A percentile compares a stretch with the other conserved stretches of the same genome.
Conservation (phyloP, 2,797 vertebrate species). For the Liparis tanakae region DNA sequence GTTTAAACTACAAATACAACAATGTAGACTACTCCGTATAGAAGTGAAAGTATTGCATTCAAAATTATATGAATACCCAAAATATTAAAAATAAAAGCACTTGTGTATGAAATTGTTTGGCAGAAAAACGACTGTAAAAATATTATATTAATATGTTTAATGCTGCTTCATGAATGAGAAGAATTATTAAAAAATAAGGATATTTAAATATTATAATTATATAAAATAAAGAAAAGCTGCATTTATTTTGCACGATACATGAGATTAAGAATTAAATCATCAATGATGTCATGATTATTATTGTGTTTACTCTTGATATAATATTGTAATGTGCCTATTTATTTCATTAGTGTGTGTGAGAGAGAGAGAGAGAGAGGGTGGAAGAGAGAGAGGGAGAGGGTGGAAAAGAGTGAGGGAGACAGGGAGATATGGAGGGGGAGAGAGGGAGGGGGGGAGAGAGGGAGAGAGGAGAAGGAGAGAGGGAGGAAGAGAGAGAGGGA, state of each 20-base stretch:
- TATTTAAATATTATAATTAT: background rate
- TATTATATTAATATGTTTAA: background rate
- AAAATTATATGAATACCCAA: background rate
- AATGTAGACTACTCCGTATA: background rate
- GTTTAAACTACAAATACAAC: background rate
- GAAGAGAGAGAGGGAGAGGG: too few relatives aligned
- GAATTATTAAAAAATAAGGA: background rate
- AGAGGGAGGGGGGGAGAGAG: too few relatives aligned
- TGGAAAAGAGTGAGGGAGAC: too few relatives aligned
- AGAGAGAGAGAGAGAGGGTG: too few relatives aligned
- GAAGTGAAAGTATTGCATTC: background rate
- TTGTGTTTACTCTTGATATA: background rate
- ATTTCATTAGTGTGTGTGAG: too few relatives aligned
- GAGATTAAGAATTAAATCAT: background rate
- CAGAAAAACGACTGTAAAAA: background rate
- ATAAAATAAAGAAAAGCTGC: background rate
- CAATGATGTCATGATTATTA: background rate
- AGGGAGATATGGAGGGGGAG: too few relatives aligned
- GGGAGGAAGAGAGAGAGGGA: too few relatives aligned
- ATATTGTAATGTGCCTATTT: background rate
- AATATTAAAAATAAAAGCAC: background rate
- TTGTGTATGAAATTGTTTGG: constrained; percentile 1
- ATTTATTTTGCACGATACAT: background rate
- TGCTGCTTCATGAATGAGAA: background rate
- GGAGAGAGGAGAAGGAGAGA: too few relatives aligned